Base-by-base conservation (phyloP, 2,888 invertebrate genomes). In the Gandaritis pyraliata region DNA sequence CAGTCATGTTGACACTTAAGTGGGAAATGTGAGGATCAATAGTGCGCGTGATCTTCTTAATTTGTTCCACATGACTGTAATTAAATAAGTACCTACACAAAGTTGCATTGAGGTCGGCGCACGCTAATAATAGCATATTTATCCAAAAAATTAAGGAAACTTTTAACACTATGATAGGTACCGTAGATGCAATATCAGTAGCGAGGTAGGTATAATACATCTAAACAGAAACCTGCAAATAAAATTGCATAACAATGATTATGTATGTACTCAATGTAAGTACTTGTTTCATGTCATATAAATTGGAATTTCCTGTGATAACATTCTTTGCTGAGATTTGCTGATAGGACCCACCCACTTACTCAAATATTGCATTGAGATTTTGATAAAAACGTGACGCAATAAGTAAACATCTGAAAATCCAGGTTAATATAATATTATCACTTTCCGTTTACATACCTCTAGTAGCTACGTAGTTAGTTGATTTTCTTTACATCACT, bases 11-110 rank as follows among this genome's bases (percentile, higher is more conserved):
- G 41, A 13, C 41, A 41, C 8, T 15, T 12, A 15, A 13, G 13
- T 23, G 1, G 33, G 33, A 33, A 8, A 7, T 33, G 10, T 23
- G 7, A 23, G 23, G 18, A 46, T n/a, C 23, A 23, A 46, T 23
- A 23, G 46, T 12, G 43, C 23, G 16, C 16, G 16, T 43, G 43
- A 43, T 43, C 16, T 43, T n/a, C n/a, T 1, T 12, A 12, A 46
- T 46, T 46, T 5, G 46, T 12, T 46, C n/a, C 46, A 46, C 46
- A 46, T 46, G 46, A 46, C 12, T 46, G 46, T 23, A 23, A 46
- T 18, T 45, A 23, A 33, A 33, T 33, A 33, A 8, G 2, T 10
- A 33, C 8, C 8, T 33, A 33, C 10, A 33, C 33, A 33, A 8
- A 8, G 8, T 33, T 1, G 10, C 8, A 33, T 8, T 33, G 33